Conservation (phyloP, 2,888 invertebrate species). For the Crioceris asparagi region DNA sequence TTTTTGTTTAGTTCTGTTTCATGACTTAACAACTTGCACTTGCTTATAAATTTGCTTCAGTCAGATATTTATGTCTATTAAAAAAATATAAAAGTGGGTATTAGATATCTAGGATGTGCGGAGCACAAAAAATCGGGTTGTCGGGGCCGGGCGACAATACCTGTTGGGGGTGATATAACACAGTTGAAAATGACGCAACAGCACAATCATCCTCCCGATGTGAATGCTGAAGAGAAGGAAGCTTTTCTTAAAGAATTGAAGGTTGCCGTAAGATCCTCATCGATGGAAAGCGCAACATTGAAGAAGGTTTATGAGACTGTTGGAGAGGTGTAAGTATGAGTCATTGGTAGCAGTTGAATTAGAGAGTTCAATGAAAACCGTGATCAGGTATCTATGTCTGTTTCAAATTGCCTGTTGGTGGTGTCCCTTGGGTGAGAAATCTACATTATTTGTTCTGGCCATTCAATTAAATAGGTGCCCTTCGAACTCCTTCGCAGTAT, state of each 20-base stretch:
- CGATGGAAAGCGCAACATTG: slow-evolving; percentile 21
- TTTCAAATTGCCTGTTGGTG: too few species aligned
- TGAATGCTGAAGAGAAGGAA: slow-evolving; percentile 28
- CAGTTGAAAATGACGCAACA: slow-evolving; percentile 27
- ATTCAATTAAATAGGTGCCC: too few species aligned
- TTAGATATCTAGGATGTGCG: slow-evolving; percentile 31
- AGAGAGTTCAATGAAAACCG: not conserved
- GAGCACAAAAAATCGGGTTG: slow-evolving; percentile 30
- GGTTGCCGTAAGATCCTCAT: slow-evolving; percentile 19
- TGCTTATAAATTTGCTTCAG: too few species aligned
- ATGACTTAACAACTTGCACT: too few species aligned
- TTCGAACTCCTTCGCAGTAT: too few species aligned
- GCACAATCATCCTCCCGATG: slow-evolving; percentile 32
- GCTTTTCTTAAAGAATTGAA: slow-evolving; percentile 27
- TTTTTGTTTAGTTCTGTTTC: too few species aligned
- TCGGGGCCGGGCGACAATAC: slow-evolving; percentile 29
- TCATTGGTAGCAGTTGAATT: not conserved
- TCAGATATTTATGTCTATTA: too few species aligned
- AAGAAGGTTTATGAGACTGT: slow-evolving; percentile 31
- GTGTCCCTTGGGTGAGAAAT: too few species aligned
- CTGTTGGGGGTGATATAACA: slow-evolving; percentile 24
- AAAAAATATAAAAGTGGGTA: too few species aligned
- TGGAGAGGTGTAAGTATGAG: slow-evolving; percentile 27
- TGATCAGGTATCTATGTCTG: not conserved
- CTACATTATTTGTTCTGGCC: too few species aligned